Conservation (phyloP, 37 sponge, comb jelly and placozoan species). For the Theonella swinhoei region DNA sequence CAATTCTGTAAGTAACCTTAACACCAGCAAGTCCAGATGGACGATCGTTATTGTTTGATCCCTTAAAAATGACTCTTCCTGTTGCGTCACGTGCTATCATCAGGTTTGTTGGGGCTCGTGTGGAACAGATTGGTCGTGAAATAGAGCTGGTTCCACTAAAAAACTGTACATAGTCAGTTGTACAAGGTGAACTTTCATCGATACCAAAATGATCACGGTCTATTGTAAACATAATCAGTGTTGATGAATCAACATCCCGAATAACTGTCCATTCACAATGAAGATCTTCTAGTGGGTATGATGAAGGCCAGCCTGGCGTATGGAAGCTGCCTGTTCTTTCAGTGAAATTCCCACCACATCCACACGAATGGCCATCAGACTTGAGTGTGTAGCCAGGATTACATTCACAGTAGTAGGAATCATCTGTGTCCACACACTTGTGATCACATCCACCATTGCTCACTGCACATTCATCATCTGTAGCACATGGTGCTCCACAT, state of each 20-base stretch:
- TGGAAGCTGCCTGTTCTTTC: not conserved
- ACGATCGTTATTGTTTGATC: not conserved
- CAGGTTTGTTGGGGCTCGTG: no score
- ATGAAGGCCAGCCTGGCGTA: not conserved
- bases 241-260: not conserved
- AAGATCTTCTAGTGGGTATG: not conserved
- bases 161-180: not conserved
- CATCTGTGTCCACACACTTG: constrained; percentile 16
- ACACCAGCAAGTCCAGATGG: not conserved
- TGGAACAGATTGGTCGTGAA: not conserved
- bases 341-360: not conserved
- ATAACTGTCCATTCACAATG: not conserved
- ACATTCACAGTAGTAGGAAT: constrained; percentile 8
- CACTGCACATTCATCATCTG: not conserved
- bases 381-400: not conserved
- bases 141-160: not conserved
- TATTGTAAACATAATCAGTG: not conserved
- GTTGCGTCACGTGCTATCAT: not conserved
- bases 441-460: constrained; percentile 27
- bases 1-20: not conserved
- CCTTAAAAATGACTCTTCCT: not conserved
- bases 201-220: not conserved
- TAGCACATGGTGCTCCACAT: no score
- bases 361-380: not conserved
- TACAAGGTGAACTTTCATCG: not conserved